Percentiles rank a stretch among this genome's conserved stretches.
Conservation (phyloP, 1,140 invertebrate species). For the Lucilia sericata region DNA sequence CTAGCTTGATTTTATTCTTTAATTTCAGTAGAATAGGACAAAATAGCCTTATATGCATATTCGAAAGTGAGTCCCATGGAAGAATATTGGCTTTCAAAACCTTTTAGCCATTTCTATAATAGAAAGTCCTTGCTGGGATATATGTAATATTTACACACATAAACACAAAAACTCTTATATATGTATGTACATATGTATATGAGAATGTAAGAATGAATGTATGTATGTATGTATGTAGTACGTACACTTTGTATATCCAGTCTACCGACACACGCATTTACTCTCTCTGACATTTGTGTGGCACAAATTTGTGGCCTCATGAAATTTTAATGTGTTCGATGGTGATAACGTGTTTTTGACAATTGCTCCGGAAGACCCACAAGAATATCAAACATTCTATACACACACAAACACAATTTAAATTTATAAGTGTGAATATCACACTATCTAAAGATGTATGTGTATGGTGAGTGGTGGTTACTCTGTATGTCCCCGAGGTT, state of each 20-base stretch:
- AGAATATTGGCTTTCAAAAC: too few relatives aligned
- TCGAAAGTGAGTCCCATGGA: too few relatives aligned
- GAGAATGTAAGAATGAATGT: too few relatives aligned
- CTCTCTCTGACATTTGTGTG: not conserved
- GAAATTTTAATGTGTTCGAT: conserved; percentile 37
- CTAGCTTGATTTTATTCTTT: too few relatives aligned
- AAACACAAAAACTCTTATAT: too few relatives aligned
- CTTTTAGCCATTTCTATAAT: too few relatives aligned
- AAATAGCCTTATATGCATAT: too few relatives aligned
- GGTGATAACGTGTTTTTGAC: conserved; percentile 34
- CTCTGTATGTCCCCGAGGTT: not conserved
- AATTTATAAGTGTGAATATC: conserved; percentile 6
- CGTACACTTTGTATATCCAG: not conserved
- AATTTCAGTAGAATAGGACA: too few relatives aligned
- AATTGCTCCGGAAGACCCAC: conserved; percentile 12
- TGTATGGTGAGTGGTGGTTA: not conserved
- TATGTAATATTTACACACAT: too few relatives aligned
- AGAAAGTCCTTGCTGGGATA: too few relatives aligned
- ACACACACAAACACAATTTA: not conserved
- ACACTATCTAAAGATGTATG: not conserved
- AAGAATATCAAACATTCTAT: not conserved
- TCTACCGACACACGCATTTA: conserved; percentile 6
- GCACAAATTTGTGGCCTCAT: conserved; percentile 34
- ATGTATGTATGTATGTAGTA: too few relatives aligned
- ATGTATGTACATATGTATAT: too few relatives aligned